A percentile compares a stretch with the other conserved stretches of the same genome.
Conservation (phyloP, 2,797 vertebrate species). For the Perdix hodgsoniae region DNA sequence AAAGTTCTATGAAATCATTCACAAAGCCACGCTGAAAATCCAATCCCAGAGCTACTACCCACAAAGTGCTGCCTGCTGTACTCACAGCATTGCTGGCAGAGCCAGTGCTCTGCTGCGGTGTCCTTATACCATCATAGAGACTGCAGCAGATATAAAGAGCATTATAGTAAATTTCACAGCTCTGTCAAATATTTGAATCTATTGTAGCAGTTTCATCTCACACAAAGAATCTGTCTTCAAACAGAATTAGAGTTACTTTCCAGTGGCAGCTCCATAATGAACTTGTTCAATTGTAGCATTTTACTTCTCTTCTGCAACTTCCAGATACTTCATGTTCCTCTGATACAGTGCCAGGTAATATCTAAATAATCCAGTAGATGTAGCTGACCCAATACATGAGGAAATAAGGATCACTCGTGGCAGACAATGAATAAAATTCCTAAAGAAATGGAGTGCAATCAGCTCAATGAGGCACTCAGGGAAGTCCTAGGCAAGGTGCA, state of each 20-base stretch:
- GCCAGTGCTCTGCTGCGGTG: not conserved
- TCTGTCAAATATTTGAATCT: not conserved
- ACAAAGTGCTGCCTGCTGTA: not conserved
- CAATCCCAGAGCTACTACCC: too few relatives aligned
- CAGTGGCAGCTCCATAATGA: not conserved
- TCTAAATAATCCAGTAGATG: not conserved
- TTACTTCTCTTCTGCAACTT: not conserved
- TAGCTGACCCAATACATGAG: fast-evolving
- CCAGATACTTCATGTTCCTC: not conserved
- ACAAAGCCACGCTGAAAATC: not conserved
- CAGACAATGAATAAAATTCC: not conserved
- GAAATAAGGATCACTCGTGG: not conserved
- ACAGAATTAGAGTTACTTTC: not conserved
- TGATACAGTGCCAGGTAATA: not conserved
- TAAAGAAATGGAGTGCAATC: not conserved
- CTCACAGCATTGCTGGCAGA: not conserved
- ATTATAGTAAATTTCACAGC: not conserved
- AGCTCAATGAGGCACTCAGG: not conserved
- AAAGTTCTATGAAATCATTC: not conserved
- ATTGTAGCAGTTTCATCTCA: not conserved
- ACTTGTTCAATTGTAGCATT: not conserved
- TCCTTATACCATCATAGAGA: not conserved
- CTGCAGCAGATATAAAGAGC: not conserved
- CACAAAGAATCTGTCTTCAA: not conserved
- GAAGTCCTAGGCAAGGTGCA: not conserved